These are phyloP conservation scores for Catostylus mosaicus DNA, from an alignment of 30 jellyfish, hydroid and myxozoan species.

Conservation along the genomic window DNA sequence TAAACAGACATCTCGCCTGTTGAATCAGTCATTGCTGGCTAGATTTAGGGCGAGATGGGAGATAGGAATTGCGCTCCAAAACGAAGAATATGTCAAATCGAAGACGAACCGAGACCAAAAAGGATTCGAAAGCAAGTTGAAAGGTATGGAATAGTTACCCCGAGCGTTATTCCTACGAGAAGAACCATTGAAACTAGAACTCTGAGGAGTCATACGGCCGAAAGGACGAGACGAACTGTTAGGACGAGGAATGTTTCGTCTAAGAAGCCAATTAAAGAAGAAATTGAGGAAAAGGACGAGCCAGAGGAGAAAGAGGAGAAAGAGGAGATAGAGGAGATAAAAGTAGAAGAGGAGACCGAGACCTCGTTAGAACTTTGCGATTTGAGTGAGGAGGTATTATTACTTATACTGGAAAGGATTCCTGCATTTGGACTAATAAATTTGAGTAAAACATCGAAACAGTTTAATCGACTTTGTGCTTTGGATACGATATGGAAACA, in stretches of 20 bases:
- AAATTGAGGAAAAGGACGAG: slow-evolving; percentile 27
- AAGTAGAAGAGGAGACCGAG: slow-evolving; percentile 29
- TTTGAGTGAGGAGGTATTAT: slow-evolving; percentile 88
- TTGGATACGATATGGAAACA: slow-evolving; percentile 94
- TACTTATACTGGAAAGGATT: slow-evolving; percentile 82
- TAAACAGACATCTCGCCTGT: slow-evolving; percentile 68
- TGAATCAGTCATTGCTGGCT: slow-evolving; percentile 58
- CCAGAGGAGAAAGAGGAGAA: slow-evolving; percentile 6
- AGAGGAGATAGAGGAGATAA: neutral
- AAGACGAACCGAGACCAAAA: slow-evolving; percentile 46
- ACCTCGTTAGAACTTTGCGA: slow-evolving; percentile 64
- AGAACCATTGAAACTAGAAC: slow-evolving; percentile 26
- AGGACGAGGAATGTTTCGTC: neutral
- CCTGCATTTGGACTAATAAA: slow-evolving; percentile 92
- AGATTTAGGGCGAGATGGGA: slow-evolving; percentile 58
- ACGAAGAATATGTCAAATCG: slow-evolving; percentile 15
- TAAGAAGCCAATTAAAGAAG: slow-evolving; percentile 9
- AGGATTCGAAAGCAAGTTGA: slow-evolving; percentile 60
- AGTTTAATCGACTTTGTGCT: slow-evolving; percentile 85
- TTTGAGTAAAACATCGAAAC: slow-evolving; percentile 84
- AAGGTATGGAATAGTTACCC: slow-evolving; percentile 50
- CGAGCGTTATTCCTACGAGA: slow-evolving; percentile 25
- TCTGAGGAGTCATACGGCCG: slow-evolving; percentile 22
- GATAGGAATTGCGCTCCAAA: slow-evolving; percentile 20
- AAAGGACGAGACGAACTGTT: neutral